Evolutionary conservation across 2,113 vertebrate species (phyloP), one percentile per base, ranked within the genome.

Genomic region (Pangasianodon hypophthalmus): DNA sequence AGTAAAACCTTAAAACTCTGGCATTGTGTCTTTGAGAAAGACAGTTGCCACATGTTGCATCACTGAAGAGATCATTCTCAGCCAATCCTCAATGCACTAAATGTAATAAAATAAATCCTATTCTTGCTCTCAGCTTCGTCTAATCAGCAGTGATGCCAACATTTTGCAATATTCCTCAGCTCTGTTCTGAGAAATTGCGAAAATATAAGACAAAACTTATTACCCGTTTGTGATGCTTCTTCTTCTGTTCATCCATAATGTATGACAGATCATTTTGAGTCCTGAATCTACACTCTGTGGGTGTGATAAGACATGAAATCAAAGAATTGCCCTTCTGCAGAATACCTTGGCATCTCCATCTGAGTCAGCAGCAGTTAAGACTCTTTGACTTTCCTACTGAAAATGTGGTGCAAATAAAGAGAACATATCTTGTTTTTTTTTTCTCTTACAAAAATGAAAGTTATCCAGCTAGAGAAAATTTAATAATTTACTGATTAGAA

Each of bases 201-300:
- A 54, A 69, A 41, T n/a, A 64, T 54, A 62, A 67, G 60, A 41
- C 50, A 46, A 54, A 75, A 18, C 29, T 7, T 50, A 88, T 50
- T 50, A 9, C 32, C 41, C 21, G 0, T 26, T 84, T 26, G 19
- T 82, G 62, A 83, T 37, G 37, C 29, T 54, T 81, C n/a, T 54
- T 81, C n/a, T 41, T 67, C 64, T 73, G 62, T 75, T 88, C 69
- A 88, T 71, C 77, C 83, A 86, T 88, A 83, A 90, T 87, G 62
- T 71, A 86, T 84, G 79, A 86, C 62, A 58, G 26, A 79, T 71
- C 52, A 26, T 82, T 90, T 75, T 90, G 73, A 81, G 37, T 79
- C 82, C 37, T 73, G 26, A 80, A 80, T 83, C 62, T 79, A 29
- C 56, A 87, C 79, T 86, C 67, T 79, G 44, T n/a, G 67, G 84